phyloP scores from a whole-genome alignment of 1,140 invertebrate genomes.

The Diabrotica undecimpunctata region DNA sequence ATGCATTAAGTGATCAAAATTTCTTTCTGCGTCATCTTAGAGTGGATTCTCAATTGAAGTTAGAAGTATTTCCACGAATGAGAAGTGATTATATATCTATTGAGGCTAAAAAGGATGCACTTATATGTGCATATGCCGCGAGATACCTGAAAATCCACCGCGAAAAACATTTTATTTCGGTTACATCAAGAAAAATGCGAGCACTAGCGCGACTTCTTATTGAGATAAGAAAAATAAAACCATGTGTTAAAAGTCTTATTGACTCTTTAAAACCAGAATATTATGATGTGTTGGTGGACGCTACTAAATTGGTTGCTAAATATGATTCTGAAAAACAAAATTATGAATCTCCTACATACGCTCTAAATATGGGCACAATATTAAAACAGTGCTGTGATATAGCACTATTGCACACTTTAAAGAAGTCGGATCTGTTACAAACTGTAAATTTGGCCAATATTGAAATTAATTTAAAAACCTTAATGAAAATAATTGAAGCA shows the following conservation, averaged over 20 bases:
- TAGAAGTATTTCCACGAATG: slow-evolving; percentile 28
- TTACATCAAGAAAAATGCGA: slow-evolving; percentile 39
- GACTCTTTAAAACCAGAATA: slow-evolving; percentile 31
- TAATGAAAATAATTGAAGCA: not conserved
- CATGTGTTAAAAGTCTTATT: slow-evolving; percentile 29
- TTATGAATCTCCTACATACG: slow-evolving; percentile 26
- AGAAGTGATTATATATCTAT: slow-evolving; percentile 23
- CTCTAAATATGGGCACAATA: slow-evolving; percentile 28
- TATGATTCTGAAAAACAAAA: slow-evolving; percentile 24
- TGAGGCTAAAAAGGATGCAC: slow-evolving; percentile 30
- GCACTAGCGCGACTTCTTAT: slow-evolving; percentile 34
- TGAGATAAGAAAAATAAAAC: slow-evolving; percentile 33
- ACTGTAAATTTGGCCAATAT: not conserved
- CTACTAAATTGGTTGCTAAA: slow-evolving; percentile 24
- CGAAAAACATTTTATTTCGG: slow-evolving; percentile 36
- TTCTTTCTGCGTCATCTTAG: not conserved
- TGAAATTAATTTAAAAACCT: not conserved
- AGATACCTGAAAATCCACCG: slow-evolving; percentile 39
- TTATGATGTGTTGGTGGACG: slow-evolving; percentile 25
- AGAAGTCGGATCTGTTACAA: not conserved
- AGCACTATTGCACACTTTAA: slow-evolving; percentile 7
- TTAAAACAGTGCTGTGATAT: slow-evolving; percentile 24
- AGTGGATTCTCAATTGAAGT: slow-evolving; percentile 6
- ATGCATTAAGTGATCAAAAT: slow-evolving; percentile 2
- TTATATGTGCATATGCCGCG: slow-evolving; percentile 38